phyloP scores from a whole-genome alignment of 2,113 vertebrate species.

The Puma concolor region DNA sequence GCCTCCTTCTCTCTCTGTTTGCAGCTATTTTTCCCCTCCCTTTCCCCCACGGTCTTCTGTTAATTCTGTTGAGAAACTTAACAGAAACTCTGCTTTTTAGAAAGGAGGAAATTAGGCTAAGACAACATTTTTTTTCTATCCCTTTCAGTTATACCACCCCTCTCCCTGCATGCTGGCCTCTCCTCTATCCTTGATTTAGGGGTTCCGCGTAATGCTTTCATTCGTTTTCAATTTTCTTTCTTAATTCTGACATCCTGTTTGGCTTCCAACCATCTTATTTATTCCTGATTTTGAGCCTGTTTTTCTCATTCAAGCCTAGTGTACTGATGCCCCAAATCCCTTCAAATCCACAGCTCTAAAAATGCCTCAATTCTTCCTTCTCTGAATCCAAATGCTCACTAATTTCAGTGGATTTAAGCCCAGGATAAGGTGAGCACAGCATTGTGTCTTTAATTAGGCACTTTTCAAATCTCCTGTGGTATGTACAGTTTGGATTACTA shows the following conservation, averaged over 20 bases:
- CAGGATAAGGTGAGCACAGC: slow-evolving; percentile 32
- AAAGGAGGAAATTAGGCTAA: neutral
- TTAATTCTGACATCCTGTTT: slow-evolving; percentile 53
- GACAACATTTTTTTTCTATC: neutral
- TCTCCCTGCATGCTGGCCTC: neutral
- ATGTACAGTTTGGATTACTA: slow-evolving; percentile 65
- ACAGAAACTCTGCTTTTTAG: neutral
- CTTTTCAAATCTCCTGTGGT: slow-evolving; percentile 67
- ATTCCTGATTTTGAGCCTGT: slow-evolving; percentile 8
- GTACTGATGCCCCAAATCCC: slow-evolving; percentile 10
- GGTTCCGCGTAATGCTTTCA: neutral
- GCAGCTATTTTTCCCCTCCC: too few relatives aligned
- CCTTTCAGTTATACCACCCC: neutral
- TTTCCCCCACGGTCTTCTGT: too few relatives aligned
- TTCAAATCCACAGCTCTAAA: slow-evolving; percentile 56
- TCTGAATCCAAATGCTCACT: slow-evolving; percentile 23
- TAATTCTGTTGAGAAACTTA: too few relatives aligned
- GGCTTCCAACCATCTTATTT: slow-evolving; percentile 11
- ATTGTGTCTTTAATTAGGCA: slow-evolving; percentile 61
- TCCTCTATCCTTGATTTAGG: neutral
- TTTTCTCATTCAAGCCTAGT: slow-evolving; percentile 47
- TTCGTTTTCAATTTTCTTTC: slow-evolving; percentile 8
- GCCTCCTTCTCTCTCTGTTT: too few relatives aligned
- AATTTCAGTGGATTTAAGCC: slow-evolving; percentile 52
- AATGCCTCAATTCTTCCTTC: slow-evolving; percentile 30